Evolutionary conservation across 2,797 vertebrate genomes (phyloP), one percentile per base, ranked within the genome.

Genomic region (Sorex maritimensis): DNA sequence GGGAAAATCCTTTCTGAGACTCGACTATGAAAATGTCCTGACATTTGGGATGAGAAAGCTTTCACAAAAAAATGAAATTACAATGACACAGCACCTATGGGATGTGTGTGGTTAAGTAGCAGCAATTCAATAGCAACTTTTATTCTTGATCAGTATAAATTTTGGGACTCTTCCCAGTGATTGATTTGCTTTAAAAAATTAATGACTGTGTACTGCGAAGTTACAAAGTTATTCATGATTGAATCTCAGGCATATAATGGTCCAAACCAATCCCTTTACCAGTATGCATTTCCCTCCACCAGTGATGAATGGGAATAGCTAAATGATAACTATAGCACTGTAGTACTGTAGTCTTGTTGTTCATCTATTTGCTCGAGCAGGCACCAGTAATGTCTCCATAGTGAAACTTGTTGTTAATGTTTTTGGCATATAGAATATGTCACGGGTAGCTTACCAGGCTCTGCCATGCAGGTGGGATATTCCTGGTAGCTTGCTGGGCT

Each of bases 21-120:
- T 55, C 5, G 14, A 55, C 77, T 81, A 30, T 73, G 30, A 94
- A 88, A 79, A 81, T 44, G 2, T 81, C 69, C 75, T 93, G 80
- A 92, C 73, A 91, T 91, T 74, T 95, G 38, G 30, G 63, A 93
- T 80, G 49, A 93, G 95, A 92, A 79, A 75, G 93, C 81, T 88
- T 95, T 84, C 58, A 84, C 28, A 79, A 78, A 81, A 81, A 95
- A 90, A 83, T 67, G 44, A 84, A 91, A 85, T 63, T 80, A 58
- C 92, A 88, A 63, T 78, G 46, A 88, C 26, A 92, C 7, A 7
- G 65, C 61, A 81, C 63, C 34, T 78, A 15, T 34, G 44, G 69
- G 58, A 94, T 89, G 55, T 49, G 7, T 90, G 44, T 71, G 90
- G 13, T 55, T 92, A 77, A 90, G 38, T 55, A 17, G 24, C 28